These are phyloP conservation scores for Nasonia giraulti DNA, from an alignment of 1,140 invertebrate genomes.

Conservation along the genomic window DNA sequence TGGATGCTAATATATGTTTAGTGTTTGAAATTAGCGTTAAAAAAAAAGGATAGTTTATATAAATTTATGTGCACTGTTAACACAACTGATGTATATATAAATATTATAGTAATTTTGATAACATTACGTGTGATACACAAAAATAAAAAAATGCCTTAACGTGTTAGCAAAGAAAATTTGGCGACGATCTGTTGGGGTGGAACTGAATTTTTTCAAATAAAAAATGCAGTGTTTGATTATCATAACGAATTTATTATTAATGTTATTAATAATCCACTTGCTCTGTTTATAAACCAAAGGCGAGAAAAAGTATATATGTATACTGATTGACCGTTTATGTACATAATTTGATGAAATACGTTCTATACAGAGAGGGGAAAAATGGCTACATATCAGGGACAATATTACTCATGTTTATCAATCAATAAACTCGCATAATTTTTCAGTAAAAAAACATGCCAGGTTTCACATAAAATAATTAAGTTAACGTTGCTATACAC, in stretches of 20 bases:
- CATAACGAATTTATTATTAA: conserved; percentile 30
- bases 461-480: conserved; percentile 5
- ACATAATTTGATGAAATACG: conserved; percentile 29
- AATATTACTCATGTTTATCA: background rate
- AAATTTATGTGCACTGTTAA: background rate
- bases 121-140: background rate
- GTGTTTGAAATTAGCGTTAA: background rate
- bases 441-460: conserved; percentile 3
- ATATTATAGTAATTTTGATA: conserved; percentile 27
- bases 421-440: background rate
- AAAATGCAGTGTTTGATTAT: background rate
- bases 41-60: background rate
- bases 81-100: conserved; percentile 11
- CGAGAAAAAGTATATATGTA: conserved; percentile 21
- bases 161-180: background rate
- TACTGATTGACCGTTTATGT: conserved; percentile 21
- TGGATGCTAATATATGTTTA: conserved; percentile 20
- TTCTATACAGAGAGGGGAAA: conserved; percentile 10
- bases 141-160: background rate
- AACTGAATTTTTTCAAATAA: background rate
- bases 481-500: background rate
- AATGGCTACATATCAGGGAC: background rate
- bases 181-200: background rate
- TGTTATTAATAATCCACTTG: conserved; percentile 28
- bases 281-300: conserved; percentile 6